Evolutionary conservation across 2,797 vertebrate species (phyloP).

Genomic region (Garrulus glandarius): DNA sequence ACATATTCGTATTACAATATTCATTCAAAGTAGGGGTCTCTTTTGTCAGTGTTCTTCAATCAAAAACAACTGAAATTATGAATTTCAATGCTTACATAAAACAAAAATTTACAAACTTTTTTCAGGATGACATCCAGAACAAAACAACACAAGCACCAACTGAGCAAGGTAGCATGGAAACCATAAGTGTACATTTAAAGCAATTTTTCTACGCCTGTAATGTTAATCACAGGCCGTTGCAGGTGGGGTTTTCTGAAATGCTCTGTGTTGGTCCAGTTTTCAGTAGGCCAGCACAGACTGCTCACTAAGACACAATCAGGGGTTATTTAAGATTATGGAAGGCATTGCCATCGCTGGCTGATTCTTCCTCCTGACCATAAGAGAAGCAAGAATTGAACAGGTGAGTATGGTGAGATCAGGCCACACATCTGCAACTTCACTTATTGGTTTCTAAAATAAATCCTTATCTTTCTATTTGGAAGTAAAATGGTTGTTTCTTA

Average conservation of each 20-base stretch:
- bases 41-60: neutral
- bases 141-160: neutral
- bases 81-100: neutral
- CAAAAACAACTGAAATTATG: neutral
- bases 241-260: neutral
- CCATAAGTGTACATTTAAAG: neutral
- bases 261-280: neutral
- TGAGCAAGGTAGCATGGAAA: neutral
- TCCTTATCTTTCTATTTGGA: neutral
- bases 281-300: neutral
- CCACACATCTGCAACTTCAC: neutral
- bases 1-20: neutral
- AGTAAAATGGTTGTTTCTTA: neutral
- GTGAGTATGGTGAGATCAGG: neutral
- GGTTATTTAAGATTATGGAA: neutral
- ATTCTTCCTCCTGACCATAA: neutral
- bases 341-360: neutral
- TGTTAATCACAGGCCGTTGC: neutral
- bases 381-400: neutral
- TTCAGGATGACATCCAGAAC: neutral
- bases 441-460: neutral
- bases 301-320: neutral
- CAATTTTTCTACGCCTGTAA: neutral
- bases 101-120: neutral
- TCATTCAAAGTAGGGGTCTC: neutral